A percentile compares a stretch with the other conserved stretches of the same genome.
These are phyloP conservation scores for Eptatretus burgeri DNA, from an alignment of 2,113 vertebrate genomes.

Conservation along the genomic window DNA sequence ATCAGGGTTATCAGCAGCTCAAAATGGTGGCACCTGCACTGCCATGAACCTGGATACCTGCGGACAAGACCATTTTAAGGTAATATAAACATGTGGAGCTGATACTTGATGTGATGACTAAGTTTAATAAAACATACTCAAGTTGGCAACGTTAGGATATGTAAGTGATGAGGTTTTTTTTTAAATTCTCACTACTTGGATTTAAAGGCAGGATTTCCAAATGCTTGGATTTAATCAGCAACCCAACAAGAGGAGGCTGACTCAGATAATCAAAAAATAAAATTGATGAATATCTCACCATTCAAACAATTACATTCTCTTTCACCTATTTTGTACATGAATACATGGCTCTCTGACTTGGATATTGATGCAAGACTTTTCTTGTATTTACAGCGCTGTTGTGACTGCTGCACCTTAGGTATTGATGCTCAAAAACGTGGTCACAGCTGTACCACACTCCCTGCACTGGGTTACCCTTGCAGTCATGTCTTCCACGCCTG, in stretches of 20 bases:
- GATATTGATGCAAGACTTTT: no score
- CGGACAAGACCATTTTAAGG: constrained; percentile 29
- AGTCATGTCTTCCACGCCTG: constrained; percentile 49
- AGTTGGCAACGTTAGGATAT: background rate
- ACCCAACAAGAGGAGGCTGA: no score
- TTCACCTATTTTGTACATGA: no score
- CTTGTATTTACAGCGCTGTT: constrained; percentile 28
- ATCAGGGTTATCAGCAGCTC: constrained; percentile 33
- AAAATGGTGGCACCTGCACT: constrained; percentile 27
- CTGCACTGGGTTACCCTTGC: constrained; percentile 45
- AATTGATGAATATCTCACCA: no score
- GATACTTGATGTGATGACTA: no score
- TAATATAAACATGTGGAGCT: constrained; percentile 11
- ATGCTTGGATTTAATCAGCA: no score
- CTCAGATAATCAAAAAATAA: no score
- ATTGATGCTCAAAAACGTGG: constrained; percentile 24
- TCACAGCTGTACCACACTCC: constrained; percentile 25
- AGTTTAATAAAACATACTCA: background rate
- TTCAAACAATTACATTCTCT: no score
- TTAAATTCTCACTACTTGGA: constrained; percentile 1
- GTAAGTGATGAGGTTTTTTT: background rate
- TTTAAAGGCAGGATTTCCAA: no score
- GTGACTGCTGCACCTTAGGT: constrained; percentile 55
- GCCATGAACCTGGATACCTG: constrained; percentile 21
- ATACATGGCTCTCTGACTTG: no score